A percentile compares a stretch with the other conserved stretches of the same genome.
phyloP scores from a whole-genome alignment of 2,888 invertebrate genomes.

The Blera fallax region DNA sequence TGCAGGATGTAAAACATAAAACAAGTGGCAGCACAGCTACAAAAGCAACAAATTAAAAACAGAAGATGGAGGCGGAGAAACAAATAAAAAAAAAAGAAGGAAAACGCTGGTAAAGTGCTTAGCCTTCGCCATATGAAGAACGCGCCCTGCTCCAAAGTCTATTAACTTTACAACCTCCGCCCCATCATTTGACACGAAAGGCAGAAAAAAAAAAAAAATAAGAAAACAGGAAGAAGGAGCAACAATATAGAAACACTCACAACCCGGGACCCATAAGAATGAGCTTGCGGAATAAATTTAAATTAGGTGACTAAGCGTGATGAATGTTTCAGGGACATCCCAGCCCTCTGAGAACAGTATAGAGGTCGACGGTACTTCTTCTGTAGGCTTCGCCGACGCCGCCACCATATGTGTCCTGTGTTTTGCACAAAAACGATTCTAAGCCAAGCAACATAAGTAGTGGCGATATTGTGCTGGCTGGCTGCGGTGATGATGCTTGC shows the following conservation, averaged over 20 bases:
- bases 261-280: background rate
- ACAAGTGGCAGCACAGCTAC: constrained; percentile 34
- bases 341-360: background rate
- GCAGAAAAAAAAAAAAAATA: background rate
- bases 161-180: constrained; percentile 37
- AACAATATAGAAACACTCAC: constrained; percentile 16
- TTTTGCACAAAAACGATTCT: background rate
- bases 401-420: background rate
- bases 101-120: constrained; percentile 11
- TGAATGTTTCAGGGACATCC: constrained; percentile 51
- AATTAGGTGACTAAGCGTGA: constrained; percentile 64
- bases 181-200: background rate
- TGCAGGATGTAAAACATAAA: constrained; percentile 35
- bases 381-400: background rate
- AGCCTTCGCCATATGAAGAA: background rate
- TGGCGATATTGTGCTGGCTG: background rate
- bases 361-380: constrained; percentile 3
- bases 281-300: constrained; percentile 55
- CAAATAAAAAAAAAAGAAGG: background rate
- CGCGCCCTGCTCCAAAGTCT: constrained; percentile 14
- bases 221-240: background rate
- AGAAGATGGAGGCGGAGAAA: background rate
- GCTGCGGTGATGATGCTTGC: constrained; percentile 12
- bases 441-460: background rate
- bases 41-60: constrained; percentile 14